A percentile compares a stretch with the other conserved stretches of the same genome.
phyloP scores from a whole-genome alignment of 2,888 invertebrate species.

The Napeogenes sylphis region DNA sequence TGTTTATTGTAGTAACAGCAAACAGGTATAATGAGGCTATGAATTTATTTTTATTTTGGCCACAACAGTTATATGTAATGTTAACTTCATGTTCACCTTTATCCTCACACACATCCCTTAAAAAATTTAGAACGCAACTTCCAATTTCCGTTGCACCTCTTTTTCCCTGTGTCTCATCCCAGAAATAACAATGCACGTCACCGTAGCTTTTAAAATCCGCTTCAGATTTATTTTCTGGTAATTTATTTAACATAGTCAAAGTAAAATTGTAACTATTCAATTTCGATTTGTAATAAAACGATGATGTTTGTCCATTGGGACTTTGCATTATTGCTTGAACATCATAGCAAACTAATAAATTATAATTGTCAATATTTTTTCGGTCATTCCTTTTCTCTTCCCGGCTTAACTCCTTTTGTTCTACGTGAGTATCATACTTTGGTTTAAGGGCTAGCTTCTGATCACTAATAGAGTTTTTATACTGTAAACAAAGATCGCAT shows the following conservation, averaged over 20 bases:
- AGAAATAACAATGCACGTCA: slow-evolving; percentile 30
- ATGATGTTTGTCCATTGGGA: slow-evolving; percentile 28
- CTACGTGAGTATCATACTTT: background rate
- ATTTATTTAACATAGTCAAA: background rate
- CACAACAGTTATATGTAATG: slow-evolving; percentile 16
- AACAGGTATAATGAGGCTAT: slow-evolving; percentile 12
- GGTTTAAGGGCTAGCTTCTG: slow-evolving; percentile 5
- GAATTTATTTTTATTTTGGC: slow-evolving; percentile 25
- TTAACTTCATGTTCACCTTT: too few relatives aligned
- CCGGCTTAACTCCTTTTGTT: slow-evolving; percentile 7
- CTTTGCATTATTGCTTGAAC: slow-evolving; percentile 32
- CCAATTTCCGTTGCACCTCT: slow-evolving; percentile 32
- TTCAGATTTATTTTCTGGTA: too few relatives aligned
- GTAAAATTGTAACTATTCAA: slow-evolving; percentile 26
- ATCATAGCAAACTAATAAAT: slow-evolving; percentile 32
- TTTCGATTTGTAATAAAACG: slow-evolving; percentile 31
- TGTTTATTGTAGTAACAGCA: slow-evolving; percentile 13
- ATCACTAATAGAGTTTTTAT: slow-evolving; percentile 13
- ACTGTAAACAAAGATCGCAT: slow-evolving; percentile 21
- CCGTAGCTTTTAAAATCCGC: background rate
- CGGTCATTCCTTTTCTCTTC: slow-evolving; percentile 10
- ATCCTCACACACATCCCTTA: too few relatives aligned
- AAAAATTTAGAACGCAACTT: slow-evolving; percentile 18
- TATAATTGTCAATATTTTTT: slow-evolving; percentile 8
- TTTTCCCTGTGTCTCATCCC: slow-evolving; percentile 31